Conservation (phyloP, 2,888 invertebrate genomes). For the Ochropleura leucogaster region DNA sequence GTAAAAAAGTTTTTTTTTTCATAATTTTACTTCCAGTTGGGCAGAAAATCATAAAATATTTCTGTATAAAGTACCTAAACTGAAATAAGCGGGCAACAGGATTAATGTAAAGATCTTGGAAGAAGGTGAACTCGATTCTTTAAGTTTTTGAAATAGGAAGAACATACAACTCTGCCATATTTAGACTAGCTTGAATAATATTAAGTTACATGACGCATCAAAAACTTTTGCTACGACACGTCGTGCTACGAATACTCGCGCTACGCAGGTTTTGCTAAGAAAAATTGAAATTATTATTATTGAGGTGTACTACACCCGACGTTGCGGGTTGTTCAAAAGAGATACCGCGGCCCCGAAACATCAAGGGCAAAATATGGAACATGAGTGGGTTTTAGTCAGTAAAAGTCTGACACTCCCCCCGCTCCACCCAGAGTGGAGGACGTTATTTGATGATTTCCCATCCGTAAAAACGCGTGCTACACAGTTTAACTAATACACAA, state of each 20-base stretch:
- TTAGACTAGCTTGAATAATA: too few relatives aligned
- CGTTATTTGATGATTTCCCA: too few relatives aligned
- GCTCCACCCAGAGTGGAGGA: too few relatives aligned
- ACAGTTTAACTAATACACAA: too few relatives aligned
- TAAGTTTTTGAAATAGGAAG: background rate
- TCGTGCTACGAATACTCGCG: background rate
- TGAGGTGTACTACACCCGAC: background rate
- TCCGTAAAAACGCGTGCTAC: too few relatives aligned
- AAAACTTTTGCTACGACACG: background rate
- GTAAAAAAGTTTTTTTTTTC: conserved; percentile 59
- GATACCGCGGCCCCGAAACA: too few relatives aligned
- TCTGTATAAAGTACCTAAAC: background rate
- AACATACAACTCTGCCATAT: background rate
- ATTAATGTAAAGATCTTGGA: conserved; percentile 13
- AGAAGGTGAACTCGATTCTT: background rate
- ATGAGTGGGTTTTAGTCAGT: too few relatives aligned
- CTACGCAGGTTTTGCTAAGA: conserved; percentile 2
- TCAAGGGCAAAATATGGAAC: too few relatives aligned
- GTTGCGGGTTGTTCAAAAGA: too few relatives aligned
- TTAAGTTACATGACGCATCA: background rate
- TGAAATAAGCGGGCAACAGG: conserved; percentile 3
- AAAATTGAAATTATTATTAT: too few relatives aligned
- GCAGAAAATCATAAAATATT: conserved; percentile 36
- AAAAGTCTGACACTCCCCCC: too few relatives aligned
- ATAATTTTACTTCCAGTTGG: conserved; percentile 40